phyloP scores from a whole-genome alignment of 2,888 invertebrate species.

The Dynastes maya region DNA sequence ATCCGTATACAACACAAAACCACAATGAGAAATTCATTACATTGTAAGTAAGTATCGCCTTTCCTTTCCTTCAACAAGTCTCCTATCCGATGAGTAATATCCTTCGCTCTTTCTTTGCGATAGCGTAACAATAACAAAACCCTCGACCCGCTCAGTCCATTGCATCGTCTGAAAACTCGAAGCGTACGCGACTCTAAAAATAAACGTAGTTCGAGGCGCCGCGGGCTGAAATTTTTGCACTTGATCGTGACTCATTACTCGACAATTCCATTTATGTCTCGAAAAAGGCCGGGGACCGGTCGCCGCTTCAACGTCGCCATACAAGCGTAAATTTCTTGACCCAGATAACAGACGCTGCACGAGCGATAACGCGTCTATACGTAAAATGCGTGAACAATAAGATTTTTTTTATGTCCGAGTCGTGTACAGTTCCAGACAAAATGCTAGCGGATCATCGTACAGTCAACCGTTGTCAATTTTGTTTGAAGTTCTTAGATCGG shows the following conservation, averaged over 20 bases:
- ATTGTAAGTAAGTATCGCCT: no score
- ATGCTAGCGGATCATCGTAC: no score
- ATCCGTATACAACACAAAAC: no score
- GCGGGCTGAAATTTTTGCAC: constrained; percentile 36
- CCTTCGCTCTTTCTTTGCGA: neutral
- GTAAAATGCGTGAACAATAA: neutral
- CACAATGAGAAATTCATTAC: no score
- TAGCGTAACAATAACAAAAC: constrained; percentile 20
- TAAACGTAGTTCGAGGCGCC: constrained; percentile 11
- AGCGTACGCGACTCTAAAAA: constrained; percentile 28
- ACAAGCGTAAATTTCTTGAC: constrained; percentile 53
- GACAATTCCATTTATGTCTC: constrained; percentile 52
- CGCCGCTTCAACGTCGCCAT: constrained; percentile 36
- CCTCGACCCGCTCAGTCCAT: constrained; percentile 2
- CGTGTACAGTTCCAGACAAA: no score
- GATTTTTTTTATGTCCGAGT: neutral
- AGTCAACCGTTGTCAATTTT: no score
- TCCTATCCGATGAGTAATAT: constrained; percentile 22
- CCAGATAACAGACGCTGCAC: constrained; percentile 42
- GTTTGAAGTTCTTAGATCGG: no score
- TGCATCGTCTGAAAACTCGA: constrained; percentile 11
- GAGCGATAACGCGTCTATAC: neutral
- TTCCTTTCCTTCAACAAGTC: neutral
- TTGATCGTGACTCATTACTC: constrained; percentile 51
- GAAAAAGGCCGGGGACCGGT: constrained; percentile 51